Evolutionary conservation across 2,113 vertebrate genomes (phyloP), one percentile per base, ranked within the genome.

Genomic region (Psettodes erumei): DNA sequence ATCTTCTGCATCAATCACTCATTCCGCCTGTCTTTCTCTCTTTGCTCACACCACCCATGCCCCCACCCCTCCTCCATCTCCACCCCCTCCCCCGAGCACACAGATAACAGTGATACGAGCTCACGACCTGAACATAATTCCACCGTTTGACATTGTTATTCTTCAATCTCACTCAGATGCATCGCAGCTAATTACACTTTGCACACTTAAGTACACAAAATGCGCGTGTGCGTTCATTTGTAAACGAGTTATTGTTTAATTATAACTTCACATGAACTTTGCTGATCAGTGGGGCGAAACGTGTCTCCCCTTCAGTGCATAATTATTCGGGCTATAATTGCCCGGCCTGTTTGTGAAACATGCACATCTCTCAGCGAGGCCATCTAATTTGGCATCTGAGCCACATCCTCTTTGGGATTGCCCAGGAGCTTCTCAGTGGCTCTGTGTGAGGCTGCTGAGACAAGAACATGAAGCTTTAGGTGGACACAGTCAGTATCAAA

Each of bases 231-330:
- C 88, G 77, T 93, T 93, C 91, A 93, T 90, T 93, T 93, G 91
- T 92, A 92, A 93, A 91, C 89, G 71, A 90, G 91, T 92, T 93
- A 93, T 93, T 92, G 93, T 92, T 91, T 92, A 94, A 94, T 93
- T 93, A 93, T 90, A 93, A 91, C 89, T 92, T 93, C 86, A 83
- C 86, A 72, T 90, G 92, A 94, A 92, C 92, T 92, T 93, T 86
- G 89, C 84, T 82, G 90, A 93, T 85, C 90, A 88, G 83, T 60
- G 88, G 89, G 86, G 87, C 86, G 90, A 90, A 82, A 81, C 91
- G 76, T 92, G 90, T 91, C 87, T 86, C 85, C 86, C 86, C 89
- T 89, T 90, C 90, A 88, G 86, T 37, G 73, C 71, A 48, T 91
- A 91, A 93, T 93, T 91, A 93, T 90, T 91, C 81, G 74, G 85